These are phyloP conservation scores for Corythornis vintsioides DNA, from an alignment of 2,113 vertebrate species.

Conservation along the genomic window DNA sequence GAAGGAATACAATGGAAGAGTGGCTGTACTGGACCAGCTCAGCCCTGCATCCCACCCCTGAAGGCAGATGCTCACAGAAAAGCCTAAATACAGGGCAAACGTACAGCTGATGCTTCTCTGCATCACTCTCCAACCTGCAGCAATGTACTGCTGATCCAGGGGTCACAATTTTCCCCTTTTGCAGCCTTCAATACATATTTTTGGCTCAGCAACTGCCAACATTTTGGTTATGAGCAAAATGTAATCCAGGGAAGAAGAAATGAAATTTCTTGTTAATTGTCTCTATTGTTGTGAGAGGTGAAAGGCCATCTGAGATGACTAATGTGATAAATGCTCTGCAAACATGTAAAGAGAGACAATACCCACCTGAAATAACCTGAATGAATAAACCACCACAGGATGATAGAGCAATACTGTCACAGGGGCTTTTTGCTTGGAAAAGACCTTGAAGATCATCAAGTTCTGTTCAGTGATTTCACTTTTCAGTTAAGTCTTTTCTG, in stretches of 20 bases:
- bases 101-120: not conserved
- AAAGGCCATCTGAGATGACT: not conserved
- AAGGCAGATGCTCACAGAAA: not conserved
- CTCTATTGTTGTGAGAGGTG: not conserved
- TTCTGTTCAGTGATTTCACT: too few species aligned
- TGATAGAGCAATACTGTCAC: too few species aligned
- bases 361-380: not conserved
- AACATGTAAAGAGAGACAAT: not conserved
- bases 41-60: not conserved
- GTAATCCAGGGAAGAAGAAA: not conserved
- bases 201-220: not conserved
- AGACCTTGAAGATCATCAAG: too few species aligned
- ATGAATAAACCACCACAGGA: not conserved
- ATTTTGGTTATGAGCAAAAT: not conserved
- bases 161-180: not conserved
- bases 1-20: not conserved
- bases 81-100: not conserved
- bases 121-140: not conserved
- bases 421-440: too few species aligned
- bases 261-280: not conserved
- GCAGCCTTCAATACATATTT: not conserved
- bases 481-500: too few species aligned
- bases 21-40: not conserved
- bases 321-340: not conserved
- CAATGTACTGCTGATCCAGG: not conserved